phyloP scores from a whole-genome alignment of 1,140 invertebrate genomes.

The Laupala kohalensis region DNA sequence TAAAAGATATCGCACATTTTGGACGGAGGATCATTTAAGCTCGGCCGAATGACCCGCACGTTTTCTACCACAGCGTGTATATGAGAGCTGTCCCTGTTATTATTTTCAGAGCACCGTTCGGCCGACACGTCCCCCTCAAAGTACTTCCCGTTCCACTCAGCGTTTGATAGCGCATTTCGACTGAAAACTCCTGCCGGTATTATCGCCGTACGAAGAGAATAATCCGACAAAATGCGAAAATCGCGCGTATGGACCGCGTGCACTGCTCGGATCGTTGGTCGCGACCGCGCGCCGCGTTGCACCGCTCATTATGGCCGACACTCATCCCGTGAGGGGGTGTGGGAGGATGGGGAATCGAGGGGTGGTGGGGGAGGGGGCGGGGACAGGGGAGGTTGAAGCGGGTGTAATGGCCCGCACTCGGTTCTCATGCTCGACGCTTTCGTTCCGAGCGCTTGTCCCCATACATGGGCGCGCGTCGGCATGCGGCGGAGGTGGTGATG shows the following conservation, averaged over 20 bases:
- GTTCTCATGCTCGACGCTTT: too few relatives aligned
- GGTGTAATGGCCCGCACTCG: background rate
- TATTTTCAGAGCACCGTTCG: background rate
- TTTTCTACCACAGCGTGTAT: too few relatives aligned
- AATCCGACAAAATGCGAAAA: background rate
- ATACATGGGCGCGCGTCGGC: too few relatives aligned
- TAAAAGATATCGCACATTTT: background rate
- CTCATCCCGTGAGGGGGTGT: too few relatives aligned
- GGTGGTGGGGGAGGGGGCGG: too few relatives aligned
- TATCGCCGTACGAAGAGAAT: background rate
- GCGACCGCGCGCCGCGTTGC: too few relatives aligned
- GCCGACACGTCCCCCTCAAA: background rate
- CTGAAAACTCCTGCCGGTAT: background rate
- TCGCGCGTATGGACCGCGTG: background rate
- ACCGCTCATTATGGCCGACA: background rate
- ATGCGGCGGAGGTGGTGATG: too few relatives aligned
- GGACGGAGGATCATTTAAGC: background rate
- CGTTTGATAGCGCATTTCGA: background rate
- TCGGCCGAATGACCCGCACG: background rate
- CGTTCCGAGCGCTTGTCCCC: too few relatives aligned
- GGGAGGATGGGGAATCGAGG: too few relatives aligned
- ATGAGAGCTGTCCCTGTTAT: background rate
- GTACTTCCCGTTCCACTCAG: background rate
- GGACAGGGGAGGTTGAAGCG: too few relatives aligned
- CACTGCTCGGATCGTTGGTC: background rate